Conservation (phyloP, 2,113 vertebrate species). For the Lates calcarifer region DNA sequence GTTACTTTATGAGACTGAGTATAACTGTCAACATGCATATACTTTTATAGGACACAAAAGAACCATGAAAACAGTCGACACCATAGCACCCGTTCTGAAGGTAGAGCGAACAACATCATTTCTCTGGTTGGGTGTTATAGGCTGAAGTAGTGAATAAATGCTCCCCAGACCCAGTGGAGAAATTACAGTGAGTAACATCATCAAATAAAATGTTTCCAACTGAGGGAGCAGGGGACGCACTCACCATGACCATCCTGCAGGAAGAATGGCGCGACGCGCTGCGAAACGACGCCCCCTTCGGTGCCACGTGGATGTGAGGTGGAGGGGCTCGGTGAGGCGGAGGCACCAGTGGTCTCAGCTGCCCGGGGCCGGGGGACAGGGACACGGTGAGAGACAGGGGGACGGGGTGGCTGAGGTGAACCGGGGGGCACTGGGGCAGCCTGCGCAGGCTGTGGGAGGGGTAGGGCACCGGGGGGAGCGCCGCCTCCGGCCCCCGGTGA, state of each 20-base stretch:
- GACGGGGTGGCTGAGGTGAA: slow-evolving; percentile 82
- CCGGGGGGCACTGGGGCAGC: slow-evolving; percentile 82
- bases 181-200: slow-evolving; percentile 48
- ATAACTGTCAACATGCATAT: slow-evolving; percentile 64
- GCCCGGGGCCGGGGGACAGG: slow-evolving; percentile 56
- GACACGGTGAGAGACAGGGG: slow-evolving; percentile 76
- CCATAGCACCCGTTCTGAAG: slow-evolving; percentile 49
- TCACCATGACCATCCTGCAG: slow-evolving; percentile 84
- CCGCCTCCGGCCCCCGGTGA: slow-evolving; percentile 66
- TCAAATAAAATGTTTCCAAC: slow-evolving; percentile 58
- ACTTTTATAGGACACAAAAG: slow-evolving; percentile 62
- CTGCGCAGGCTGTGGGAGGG: slow-evolving; percentile 75
- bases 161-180: slow-evolving; percentile 8
- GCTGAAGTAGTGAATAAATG: slow-evolving; percentile 36
- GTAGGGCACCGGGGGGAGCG: slow-evolving; percentile 60
- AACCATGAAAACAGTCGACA: slow-evolving; percentile 55
- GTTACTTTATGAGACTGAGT: slow-evolving; percentile 64
- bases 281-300: slow-evolving; percentile 69
- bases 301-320: slow-evolving; percentile 64
- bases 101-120: slow-evolving; percentile 44
- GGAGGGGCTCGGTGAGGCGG: slow-evolving; percentile 63
- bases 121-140: slow-evolving; percentile 42
- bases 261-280: slow-evolving; percentile 65
- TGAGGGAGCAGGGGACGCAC: slow-evolving; percentile 42
- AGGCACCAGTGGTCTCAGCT: slow-evolving; percentile 64